Conservation (phyloP, 2,888 invertebrate species). For the Caenorhabditis imperialis region DNA sequence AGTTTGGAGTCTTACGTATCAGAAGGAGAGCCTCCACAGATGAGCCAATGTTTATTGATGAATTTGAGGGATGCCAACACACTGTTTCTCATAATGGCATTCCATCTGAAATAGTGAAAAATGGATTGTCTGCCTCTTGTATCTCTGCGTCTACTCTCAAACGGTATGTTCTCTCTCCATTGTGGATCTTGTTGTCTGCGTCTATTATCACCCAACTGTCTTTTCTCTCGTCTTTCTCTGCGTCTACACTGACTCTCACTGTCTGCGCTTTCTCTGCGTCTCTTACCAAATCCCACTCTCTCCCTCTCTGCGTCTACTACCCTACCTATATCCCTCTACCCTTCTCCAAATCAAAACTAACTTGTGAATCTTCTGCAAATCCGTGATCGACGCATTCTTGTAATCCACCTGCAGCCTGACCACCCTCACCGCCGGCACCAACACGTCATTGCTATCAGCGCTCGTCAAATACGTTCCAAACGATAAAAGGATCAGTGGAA, state of each 20-base stretch:
- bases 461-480: too few species aligned
- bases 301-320: too few species aligned
- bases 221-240: too few species aligned
- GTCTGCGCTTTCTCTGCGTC: too few species aligned
- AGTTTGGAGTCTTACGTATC: slow-evolving; percentile 49
- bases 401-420: slow-evolving; percentile 69
- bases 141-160: too few species aligned
- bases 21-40: slow-evolving; percentile 63
- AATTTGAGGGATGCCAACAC: slow-evolving; percentile 74
- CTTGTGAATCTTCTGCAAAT: slow-evolving; percentile 63
- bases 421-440: slow-evolving; percentile 67
- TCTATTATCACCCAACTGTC: too few species aligned
- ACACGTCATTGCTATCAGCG: slow-evolving; percentile 39
- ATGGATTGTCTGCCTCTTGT: too few species aligned
- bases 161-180: too few species aligned
- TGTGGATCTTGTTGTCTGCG: too few species aligned
- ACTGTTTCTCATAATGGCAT: slow-evolving; percentile 60
- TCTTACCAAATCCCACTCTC: too few species aligned
- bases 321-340: neutral
- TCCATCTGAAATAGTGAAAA: slow-evolving; percentile 56
- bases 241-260: too few species aligned
- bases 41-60: slow-evolving; percentile 77
- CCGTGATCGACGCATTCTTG: slow-evolving; percentile 52
- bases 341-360: slow-evolving; percentile 10
- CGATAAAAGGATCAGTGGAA: too few species aligned